Percentiles rank a stretch among this genome's conserved stretches.
These are phyloP conservation scores for Ptychochromis oligacanthus DNA, from an alignment of 2,113 vertebrate genomes.

Conservation along the genomic window DNA sequence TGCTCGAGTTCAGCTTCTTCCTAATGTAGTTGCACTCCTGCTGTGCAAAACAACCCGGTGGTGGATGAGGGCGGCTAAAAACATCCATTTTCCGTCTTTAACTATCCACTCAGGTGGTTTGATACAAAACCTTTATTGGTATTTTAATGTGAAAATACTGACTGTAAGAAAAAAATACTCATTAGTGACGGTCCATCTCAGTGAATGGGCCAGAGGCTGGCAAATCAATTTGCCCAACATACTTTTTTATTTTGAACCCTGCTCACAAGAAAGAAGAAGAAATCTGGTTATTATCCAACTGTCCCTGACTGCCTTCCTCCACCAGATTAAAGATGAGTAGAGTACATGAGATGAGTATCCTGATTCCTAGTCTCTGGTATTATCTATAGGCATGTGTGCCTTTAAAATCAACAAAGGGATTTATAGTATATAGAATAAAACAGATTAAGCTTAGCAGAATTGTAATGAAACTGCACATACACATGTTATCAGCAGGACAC, in stretches of 20 bases:
- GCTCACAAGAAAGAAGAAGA: not conserved
- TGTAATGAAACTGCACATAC: not conserved
- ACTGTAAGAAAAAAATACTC: not conserved
- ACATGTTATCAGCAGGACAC: not conserved
- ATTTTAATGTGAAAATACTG: not conserved
- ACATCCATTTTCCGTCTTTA: not conserved
- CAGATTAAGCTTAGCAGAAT: not conserved
- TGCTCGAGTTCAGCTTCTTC: not conserved
- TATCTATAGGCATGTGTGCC: conserved; percentile 28
- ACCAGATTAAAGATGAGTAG: conserved; percentile 41
- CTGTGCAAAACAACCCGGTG: not conserved
- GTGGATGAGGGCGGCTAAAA: not conserved
- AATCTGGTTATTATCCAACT: not conserved
- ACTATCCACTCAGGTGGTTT: not conserved
- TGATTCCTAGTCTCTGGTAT: conserved; percentile 34
- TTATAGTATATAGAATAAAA: conserved; percentile 1
- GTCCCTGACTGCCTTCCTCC: not conserved
- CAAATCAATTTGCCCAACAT: not conserved
- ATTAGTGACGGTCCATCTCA: not conserved
- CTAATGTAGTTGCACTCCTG: not conserved
- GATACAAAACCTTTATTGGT: not conserved
- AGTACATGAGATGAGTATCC: conserved; percentile 9
- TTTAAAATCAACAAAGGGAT: conserved; percentile 5
- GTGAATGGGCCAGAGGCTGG: not conserved
- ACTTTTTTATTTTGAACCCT: not conserved